Conservation (phyloP, 2,888 invertebrate genomes). For the Gari tellinella region DNA sequence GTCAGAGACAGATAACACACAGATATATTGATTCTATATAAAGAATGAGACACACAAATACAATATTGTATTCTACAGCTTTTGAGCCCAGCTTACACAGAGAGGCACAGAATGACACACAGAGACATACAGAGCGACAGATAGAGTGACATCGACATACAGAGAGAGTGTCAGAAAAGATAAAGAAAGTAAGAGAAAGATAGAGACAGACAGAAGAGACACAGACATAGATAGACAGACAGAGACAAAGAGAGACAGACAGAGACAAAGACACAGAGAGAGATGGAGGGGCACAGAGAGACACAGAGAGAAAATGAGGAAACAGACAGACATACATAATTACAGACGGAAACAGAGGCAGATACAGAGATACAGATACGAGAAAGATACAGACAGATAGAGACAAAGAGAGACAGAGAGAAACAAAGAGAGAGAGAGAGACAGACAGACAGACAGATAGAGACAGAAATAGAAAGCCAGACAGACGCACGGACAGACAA, state of each 20-base stretch:
- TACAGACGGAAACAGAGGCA: background rate
- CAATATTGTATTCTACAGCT: too few relatives aligned
- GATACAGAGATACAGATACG: conserved; percentile 1
- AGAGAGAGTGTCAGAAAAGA: background rate
- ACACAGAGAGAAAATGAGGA: conserved; percentile 1
- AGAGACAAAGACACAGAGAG: conserved; percentile 1
- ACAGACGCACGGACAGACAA: background rate
- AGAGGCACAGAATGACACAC: background rate
- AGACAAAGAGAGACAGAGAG: background rate
- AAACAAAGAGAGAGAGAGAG: background rate
- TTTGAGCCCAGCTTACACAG: too few relatives aligned
- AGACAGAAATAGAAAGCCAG: background rate
- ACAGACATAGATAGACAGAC: background rate
- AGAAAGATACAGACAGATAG: background rate
- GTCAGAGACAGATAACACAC: too few relatives aligned
- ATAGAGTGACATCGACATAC: background rate
- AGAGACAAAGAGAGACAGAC: background rate
- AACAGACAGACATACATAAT: conserved; percentile 6
- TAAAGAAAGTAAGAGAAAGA: background rate
- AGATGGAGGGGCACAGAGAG: background rate
- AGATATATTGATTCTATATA: too few relatives aligned
- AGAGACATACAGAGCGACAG: background rate
- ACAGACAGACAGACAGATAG: background rate
- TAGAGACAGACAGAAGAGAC: background rate
- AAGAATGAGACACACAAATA: too few relatives aligned